A percentile compares a stretch with the other conserved stretches of the same genome.
phyloP scores from a whole-genome alignment of 2,113 vertebrate species.

The Hassar affinis region DNA sequence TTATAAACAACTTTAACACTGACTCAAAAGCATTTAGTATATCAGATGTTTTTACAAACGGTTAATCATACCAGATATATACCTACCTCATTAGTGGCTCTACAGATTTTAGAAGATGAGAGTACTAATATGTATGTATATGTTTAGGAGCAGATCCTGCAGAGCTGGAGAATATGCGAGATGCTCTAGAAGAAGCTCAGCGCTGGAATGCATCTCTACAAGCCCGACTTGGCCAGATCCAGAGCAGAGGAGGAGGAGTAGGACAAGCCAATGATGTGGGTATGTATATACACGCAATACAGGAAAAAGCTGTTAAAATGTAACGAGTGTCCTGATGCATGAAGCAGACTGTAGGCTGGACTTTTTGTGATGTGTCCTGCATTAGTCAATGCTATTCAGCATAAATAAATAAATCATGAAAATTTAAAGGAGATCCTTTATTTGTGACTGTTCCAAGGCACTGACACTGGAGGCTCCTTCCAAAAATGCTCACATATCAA shows the following conservation, averaged over 20 bases:
- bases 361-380: not conserved
- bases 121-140: not conserved
- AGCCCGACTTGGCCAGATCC: slow-evolving; percentile 74
- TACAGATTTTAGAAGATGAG: not conserved
- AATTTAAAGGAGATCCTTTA: not conserved
- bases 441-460: not conserved
- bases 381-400: not conserved
- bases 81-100: not conserved
- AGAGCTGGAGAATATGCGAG: slow-evolving; percentile 70
- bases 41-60: too few species aligned
- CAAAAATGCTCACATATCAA: not conserved
- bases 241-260: slow-evolving; percentile 74
- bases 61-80: not conserved
- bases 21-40: not conserved
- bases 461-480: not conserved
- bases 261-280: slow-evolving; percentile 70
- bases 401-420: not conserved
- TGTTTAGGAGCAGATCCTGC: slow-evolving; percentile 61
- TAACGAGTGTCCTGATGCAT: not conserved
- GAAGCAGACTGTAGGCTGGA: not conserved
- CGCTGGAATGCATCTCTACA: slow-evolving; percentile 78
- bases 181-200: slow-evolving; percentile 77
- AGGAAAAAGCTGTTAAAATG: not conserved
- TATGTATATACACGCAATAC: slow-evolving; percentile 34
- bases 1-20: not conserved